Conservation (phyloP, 2,888 invertebrate species). For the Caenorhabditis sulstoni region DNA sequence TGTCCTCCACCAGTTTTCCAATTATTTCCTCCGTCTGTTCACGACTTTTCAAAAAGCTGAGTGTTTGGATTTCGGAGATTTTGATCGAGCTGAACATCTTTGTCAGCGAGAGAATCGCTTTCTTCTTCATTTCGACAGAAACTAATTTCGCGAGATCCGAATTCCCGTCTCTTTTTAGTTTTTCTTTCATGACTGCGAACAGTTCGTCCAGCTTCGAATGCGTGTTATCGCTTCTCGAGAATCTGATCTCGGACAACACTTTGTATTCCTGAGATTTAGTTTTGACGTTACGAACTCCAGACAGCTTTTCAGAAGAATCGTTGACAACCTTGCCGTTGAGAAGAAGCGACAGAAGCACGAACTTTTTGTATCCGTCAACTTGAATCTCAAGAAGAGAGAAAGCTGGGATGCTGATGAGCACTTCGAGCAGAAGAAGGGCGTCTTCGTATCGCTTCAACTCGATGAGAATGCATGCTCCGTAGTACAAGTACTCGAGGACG, state of each 20-base stretch:
- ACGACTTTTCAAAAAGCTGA: constrained; percentile 21
- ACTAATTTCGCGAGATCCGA: constrained; percentile 50
- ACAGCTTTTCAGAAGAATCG: constrained; percentile 9
- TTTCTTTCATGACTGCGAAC: constrained; percentile 7
- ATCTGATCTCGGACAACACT: constrained; percentile 21
- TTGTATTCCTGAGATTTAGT: constrained; percentile 24
- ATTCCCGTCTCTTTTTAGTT: constrained; percentile 58
- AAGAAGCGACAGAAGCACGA: constrained; percentile 46
- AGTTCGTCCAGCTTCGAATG: constrained; percentile 30
- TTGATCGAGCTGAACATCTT: constrained; percentile 53
- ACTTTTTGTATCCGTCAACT: constrained; percentile 64
- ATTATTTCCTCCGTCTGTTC: constrained; percentile 13
- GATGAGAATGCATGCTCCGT: constrained; percentile 57
- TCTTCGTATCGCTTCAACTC: constrained; percentile 52
- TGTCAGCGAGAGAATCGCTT: constrained; percentile 53
- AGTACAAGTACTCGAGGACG: constrained; percentile 63
- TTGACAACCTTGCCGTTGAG: constrained; percentile 28
- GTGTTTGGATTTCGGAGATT: constrained; percentile 24
- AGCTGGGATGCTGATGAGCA: constrained; percentile 25
- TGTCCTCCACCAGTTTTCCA: constrained; percentile 26
- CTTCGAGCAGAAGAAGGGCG: constrained; percentile 56
- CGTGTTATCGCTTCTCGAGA: constrained; percentile 27
- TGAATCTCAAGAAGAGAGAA: constrained; percentile 42
- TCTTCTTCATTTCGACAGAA: constrained; percentile 49
- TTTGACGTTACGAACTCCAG: constrained; percentile 17